Evolutionary conservation across 2,797 vertebrate species (phyloP).

Genomic region (Spinus olivaceus): DNA sequence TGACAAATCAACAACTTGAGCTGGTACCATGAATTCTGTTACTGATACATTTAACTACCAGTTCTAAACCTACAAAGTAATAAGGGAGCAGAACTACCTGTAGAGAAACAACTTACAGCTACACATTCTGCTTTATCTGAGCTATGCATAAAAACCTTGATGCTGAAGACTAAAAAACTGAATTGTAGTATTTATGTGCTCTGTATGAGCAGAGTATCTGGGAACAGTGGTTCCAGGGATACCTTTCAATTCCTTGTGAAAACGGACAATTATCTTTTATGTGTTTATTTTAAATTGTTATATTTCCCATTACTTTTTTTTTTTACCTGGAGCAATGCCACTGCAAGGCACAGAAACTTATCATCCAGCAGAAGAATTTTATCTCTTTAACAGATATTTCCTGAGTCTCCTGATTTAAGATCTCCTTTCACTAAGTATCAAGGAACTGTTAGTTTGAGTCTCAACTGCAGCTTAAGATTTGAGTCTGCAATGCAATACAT

Average conservation of each 20-base stretch:
- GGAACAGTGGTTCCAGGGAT: not conserved
- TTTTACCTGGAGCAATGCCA: not conserved
- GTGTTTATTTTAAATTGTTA: not conserved
- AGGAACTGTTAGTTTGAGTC: not conserved
- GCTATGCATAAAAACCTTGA: not conserved
- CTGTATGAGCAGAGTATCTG: not conserved
- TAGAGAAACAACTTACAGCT: not conserved
- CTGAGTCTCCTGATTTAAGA: not conserved
- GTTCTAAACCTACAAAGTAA: not conserved
- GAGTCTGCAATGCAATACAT: not conserved
- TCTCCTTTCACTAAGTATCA: not conserved
- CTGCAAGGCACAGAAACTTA: not conserved
- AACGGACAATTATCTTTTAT: not conserved
- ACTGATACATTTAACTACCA: not conserved
- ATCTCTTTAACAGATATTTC: not conserved
- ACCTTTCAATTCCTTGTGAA: not conserved
- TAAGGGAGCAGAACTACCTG: not conserved
- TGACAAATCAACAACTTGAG: not conserved
- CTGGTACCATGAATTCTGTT: not conserved
- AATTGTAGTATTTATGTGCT: not conserved
- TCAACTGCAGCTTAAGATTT: not conserved
- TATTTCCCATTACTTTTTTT: not conserved
- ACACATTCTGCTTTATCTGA: not conserved
- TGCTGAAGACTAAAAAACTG: not conserved
- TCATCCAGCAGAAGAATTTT: not conserved